Base-by-base conservation (phyloP, 2,797 vertebrate species). In the Thunnus albacares region DNA sequence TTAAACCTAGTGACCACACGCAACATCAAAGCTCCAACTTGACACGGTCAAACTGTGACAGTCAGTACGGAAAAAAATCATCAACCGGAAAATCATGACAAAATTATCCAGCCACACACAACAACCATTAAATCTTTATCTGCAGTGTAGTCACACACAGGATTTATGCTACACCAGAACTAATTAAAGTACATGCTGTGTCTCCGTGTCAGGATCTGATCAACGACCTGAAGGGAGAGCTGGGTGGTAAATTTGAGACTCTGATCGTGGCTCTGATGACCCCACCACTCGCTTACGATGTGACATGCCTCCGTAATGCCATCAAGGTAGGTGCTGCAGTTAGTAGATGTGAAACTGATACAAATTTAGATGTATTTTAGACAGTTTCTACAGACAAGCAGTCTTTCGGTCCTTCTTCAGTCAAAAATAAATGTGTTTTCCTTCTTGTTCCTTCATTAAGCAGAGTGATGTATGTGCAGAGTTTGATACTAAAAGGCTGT, bases 201-300 rank as follows among this genome's bases (percentile, higher is more conserved):
- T 82, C 45, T 74, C 56, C 24, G 22, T 72, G 12, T 41, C 92
- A 99, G 98, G 97, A 99, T 88, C 96, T 99, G 30, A 69, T 97
- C 20, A 84, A 91, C 75, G 94, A 98, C 87, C 92, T 99, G 85
- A 97, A 98, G 81, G 97, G 96, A 0, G 98, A 99, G 85, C 95
- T 99, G 33, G 96, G 96, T 0, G 97, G 98, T n/a, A 98, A 97
- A 71, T 96, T 99, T 76, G 98, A 99, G 92, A 95, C 92, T 0
- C 76, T 99, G 82, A 95, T 98, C 2, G 96, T 99, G 62, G 96
- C 88, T 52, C 90, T 99, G 85, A 97, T 99, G 97, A 96, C 95
- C 52, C 89, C 97, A 1, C 85, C 96, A 0, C 38, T 78, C 0
- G 62, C 94, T 57, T 99, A 97, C 62, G 98, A 99, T 47, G 96